These are phyloP conservation scores for Pardosa pseudoannulata DNA, from an alignment of 2,888 invertebrate species.

Conservation along the genomic window DNA sequence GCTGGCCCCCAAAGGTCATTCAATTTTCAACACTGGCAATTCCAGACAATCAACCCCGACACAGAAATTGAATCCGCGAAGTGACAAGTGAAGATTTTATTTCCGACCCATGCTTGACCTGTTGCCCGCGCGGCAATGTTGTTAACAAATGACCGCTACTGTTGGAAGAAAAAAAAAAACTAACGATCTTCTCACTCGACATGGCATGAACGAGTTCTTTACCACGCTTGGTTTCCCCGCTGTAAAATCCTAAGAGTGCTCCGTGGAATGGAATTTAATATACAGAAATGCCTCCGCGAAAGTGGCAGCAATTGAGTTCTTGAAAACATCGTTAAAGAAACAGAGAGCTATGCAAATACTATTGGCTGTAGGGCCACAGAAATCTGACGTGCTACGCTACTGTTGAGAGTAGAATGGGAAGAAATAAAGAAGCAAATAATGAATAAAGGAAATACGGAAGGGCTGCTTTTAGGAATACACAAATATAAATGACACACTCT, in stretches of 20 bases:
- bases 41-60: background rate
- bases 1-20: too few species aligned
- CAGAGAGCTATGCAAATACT: background rate
- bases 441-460: too few species aligned
- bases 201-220: background rate
- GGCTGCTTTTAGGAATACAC: too few species aligned
- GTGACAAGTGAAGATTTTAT: background rate
- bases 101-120: conserved; percentile 40
- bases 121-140: background rate
- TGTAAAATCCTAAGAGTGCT: background rate
- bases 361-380: background rate
- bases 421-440: too few species aligned
- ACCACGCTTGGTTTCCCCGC: background rate
- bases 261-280: background rate
- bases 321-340: background rate
- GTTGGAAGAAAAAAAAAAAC: background rate
- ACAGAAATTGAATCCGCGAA: conserved; percentile 16
- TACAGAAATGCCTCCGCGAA: background rate
- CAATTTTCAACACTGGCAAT: too few species aligned
- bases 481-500: too few species aligned
- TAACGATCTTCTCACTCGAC: background rate
- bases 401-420: background rate
- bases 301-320: background rate
- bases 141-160: conserved; percentile 11
- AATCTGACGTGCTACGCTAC: background rate